A percentile compares a stretch with the other conserved stretches of the same genome.
phyloP scores from a whole-genome alignment of 2,797 vertebrate species.

The Clarias platycephalus region DNA sequence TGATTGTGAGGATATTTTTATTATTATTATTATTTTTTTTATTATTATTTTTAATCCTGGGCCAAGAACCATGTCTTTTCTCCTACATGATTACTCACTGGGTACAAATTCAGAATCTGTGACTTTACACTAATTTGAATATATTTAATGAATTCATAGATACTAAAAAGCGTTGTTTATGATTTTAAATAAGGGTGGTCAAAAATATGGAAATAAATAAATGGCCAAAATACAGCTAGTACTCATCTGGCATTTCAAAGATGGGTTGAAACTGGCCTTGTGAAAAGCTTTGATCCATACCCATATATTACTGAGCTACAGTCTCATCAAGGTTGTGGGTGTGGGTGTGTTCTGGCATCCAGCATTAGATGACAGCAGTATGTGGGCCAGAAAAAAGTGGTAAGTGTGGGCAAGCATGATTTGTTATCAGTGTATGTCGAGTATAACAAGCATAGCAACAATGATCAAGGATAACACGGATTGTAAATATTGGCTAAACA shows the following conservation, averaged over 20 bases:
- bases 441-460: neutral
- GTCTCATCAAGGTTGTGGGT: conserved; percentile 2
- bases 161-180: neutral
- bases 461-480: neutral
- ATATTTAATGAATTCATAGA: neutral
- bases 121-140: neutral
- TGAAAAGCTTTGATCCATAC: conserved; percentile 1
- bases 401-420: conserved; percentile 2
- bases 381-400: conserved; percentile 2
- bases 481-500: neutral
- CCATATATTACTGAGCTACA: neutral
- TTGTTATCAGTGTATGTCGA: neutral
- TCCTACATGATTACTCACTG: neutral
- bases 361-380: neutral
- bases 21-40: neutral
- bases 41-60: neutral
- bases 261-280: neutral
- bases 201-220: neutral
- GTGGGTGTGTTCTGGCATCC: conserved; percentile 14
- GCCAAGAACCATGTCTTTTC: neutral
- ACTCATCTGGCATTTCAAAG: neutral
- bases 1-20: neutral
- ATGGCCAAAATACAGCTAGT: neutral
- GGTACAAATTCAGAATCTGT: neutral
- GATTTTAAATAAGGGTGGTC: neutral